phyloP scores from a whole-genome alignment of 2,888 invertebrate species.

The Brenthis daphne region DNA sequence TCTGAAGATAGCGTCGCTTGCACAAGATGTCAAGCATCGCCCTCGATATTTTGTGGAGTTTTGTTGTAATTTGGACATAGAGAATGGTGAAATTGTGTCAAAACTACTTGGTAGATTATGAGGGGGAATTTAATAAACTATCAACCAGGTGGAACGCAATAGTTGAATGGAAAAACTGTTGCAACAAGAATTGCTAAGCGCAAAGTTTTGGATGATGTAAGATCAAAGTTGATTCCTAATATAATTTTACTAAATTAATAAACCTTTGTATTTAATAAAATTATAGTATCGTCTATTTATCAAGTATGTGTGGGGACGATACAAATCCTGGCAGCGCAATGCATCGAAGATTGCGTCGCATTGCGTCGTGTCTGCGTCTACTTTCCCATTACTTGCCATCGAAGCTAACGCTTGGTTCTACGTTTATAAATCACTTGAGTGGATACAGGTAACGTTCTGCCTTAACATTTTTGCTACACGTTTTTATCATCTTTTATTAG shows the following conservation, averaged over 20 bases:
- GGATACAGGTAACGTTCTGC: not conserved
- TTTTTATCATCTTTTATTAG: not conserved
- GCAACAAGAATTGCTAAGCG: too few relatives aligned
- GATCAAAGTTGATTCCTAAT: not conserved
- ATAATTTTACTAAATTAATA: not conserved
- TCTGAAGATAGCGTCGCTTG: slow-evolving; percentile 35
- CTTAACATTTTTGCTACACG: not conserved
- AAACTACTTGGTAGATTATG: not conserved
- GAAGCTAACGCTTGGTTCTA: slow-evolving; percentile 1
- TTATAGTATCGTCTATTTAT: not conserved
- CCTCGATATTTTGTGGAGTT: slow-evolving; percentile 30
- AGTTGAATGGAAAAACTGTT: too few relatives aligned
- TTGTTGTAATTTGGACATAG: slow-evolving; percentile 17
- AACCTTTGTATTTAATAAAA: too few relatives aligned
- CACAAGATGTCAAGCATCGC: slow-evolving; percentile 38
- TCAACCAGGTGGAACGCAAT: too few relatives aligned
- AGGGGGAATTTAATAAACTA: not conserved
- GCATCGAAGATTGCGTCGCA: slow-evolving; percentile 26
- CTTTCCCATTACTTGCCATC: slow-evolving; percentile 9
- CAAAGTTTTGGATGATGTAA: too few relatives aligned
- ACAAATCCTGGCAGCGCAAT: slow-evolving; percentile 18
- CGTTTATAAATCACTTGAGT: slow-evolving; percentile 12
- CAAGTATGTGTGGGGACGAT: slow-evolving; percentile 5
- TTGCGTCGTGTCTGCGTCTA: slow-evolving; percentile 24
- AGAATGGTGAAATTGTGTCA: slow-evolving; percentile 23